phyloP scores from a whole-genome alignment of 2,797 vertebrate species.

The Sternotherus odoratus region DNA sequence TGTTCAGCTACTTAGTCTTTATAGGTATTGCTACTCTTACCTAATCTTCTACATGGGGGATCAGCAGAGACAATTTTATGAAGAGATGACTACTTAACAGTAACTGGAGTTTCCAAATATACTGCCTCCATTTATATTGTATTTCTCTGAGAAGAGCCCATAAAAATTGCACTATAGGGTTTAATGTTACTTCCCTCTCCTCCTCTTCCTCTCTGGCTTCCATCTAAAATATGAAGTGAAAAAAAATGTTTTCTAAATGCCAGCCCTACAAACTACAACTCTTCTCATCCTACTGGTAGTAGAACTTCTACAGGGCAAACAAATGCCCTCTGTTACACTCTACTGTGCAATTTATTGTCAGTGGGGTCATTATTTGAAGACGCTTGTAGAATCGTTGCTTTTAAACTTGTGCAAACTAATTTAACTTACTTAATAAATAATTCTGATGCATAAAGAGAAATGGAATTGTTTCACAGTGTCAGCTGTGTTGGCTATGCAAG shows the following conservation, averaged over 20 bases:
- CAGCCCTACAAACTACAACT: not conserved
- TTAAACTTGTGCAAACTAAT: not conserved
- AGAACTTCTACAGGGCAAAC: not conserved
- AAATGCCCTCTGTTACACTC: not conserved
- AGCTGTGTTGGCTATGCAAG: not conserved
- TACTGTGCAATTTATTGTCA: not conserved
- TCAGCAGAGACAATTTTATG: not conserved
- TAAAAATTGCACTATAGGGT: not conserved
- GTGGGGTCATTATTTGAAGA: not conserved
- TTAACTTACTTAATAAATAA: not conserved
- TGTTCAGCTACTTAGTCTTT: not conserved
- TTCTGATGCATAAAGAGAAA: not conserved
- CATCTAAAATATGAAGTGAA: not conserved
- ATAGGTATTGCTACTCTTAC: not conserved
- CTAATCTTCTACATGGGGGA: not conserved
- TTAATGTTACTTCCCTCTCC: rapidly evolving
- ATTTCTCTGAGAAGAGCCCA: rapidly evolving
- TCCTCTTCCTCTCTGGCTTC: not conserved
- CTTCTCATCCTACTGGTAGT: not conserved
- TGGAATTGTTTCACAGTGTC: not conserved
- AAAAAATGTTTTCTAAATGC: not conserved
- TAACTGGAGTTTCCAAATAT: not conserved
- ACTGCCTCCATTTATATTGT: not conserved
- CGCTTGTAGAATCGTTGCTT: not conserved
- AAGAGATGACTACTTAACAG: not conserved